phyloP scores from a whole-genome alignment of 2,113 vertebrate species.

The Pterophyllum scalare region DNA sequence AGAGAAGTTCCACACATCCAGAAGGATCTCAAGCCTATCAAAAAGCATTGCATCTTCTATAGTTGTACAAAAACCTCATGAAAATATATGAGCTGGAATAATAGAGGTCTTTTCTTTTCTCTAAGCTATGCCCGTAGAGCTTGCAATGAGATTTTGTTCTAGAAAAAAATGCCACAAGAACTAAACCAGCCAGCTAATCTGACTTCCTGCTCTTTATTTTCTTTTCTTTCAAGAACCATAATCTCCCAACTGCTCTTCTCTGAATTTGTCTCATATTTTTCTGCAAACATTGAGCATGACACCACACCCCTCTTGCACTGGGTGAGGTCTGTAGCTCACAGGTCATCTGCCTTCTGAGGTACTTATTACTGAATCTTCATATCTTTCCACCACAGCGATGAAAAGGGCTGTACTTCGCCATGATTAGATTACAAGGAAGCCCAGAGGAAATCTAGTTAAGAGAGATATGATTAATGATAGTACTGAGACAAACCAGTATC shows the following conservation, averaged over 20 bases:
- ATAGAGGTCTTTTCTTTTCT: background rate
- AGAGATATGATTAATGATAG: conserved; percentile 47
- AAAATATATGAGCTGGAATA: background rate
- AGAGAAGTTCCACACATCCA: background rate
- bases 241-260: conserved; percentile 2
- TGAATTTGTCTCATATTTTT: conserved; percentile 16
- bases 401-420: conserved; percentile 9
- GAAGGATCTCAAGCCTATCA: background rate
- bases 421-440: conserved; percentile 32
- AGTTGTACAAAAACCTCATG: background rate
- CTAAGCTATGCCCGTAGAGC: background rate
- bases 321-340: conserved; percentile 10
- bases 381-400: conserved; percentile 13
- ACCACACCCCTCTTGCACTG: conserved; percentile 15
- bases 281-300: conserved; percentile 7
- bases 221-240: background rate
- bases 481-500: conserved; percentile 18
- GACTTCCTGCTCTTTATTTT: background rate
- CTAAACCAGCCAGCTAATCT: background rate
- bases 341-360: conserved; percentile 39
- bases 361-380: conserved; percentile 29
- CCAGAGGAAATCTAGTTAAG: conserved; percentile 33
- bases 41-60: background rate
- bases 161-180: background rate
- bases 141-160: background rate